Evolutionary conservation across 92 coral and sea anemone genomes (phyloP), one percentile per base, ranked within the genome.

Genomic region (Muricea muricata): DNA sequence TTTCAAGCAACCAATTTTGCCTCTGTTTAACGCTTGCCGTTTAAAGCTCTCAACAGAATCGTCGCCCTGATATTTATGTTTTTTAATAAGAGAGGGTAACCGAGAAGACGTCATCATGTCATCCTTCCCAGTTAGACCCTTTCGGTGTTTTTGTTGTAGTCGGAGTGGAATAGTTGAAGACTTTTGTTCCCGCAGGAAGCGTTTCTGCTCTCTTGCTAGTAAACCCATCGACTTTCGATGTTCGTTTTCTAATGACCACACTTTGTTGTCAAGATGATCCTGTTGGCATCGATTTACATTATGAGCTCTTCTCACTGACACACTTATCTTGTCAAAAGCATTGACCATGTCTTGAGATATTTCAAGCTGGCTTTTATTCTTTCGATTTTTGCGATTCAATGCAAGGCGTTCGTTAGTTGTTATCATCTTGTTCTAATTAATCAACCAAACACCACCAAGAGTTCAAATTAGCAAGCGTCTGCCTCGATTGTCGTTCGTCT

Each of bases 221-320:
- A 78, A 33, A 30, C 83, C 83, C 37, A 78, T 56, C 7, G 83
- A 78, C 58, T 78, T 56, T 34, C 83, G 83, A 39, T 40, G 65
- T 78, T 78, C 83, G 47, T 25, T 56, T 46, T 78, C 83, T 12
- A 78, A 46, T 17, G 83, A 32, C 71, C 71, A 56, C 14, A 78
- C 83, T 57, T 57, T 58, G 71, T 37, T 78, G 65, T 78, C 71
- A 24, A 78, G 71, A 35, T 58, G 48, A 65, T 78, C 83, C 21
- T 78, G 71, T 78, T 78, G 83, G 42, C 83, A 78, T 41, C 83
- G 83, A 30, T 78, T 78, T 3, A 78, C 83, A 39, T 78, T 78
- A 78, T 54, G 25, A 57, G 83, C 83, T 56, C 83, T 55, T 30
- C 83, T 34, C 3, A 78, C 71, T 1, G 83, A 78, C 31, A 57